These are phyloP conservation scores for Bombus balteatus DNA, from an alignment of 1,140 invertebrate species.

Conservation along the genomic window DNA sequence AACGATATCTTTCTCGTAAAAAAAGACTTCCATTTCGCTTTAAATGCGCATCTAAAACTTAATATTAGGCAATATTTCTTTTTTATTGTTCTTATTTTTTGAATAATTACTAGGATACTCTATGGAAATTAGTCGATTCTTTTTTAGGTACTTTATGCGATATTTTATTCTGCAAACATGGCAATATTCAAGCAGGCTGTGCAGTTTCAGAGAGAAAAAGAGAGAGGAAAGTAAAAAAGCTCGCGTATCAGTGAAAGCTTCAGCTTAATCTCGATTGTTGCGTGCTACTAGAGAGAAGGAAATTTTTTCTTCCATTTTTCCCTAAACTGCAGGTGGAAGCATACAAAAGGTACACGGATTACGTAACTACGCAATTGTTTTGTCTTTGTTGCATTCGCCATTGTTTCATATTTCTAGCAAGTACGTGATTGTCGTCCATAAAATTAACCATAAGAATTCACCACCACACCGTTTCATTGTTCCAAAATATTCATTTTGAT, in stretches of 20 bases:
- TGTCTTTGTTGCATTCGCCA: neutral
- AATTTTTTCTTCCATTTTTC: constrained; percentile 2
- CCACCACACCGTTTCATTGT: neutral
- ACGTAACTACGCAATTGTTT: constrained; percentile 14
- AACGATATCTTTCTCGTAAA: neutral
- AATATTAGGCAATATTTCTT: neutral
- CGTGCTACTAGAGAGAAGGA: neutral
- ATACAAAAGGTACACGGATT: neutral
- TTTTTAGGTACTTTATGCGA: neutral
- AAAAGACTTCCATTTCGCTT: too few relatives aligned
- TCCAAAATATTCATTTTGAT: neutral
- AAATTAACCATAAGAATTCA: neutral
- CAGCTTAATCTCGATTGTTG: constrained; percentile 20
- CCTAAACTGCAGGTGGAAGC: neutral
- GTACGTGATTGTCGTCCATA: neutral
- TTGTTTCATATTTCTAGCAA: constrained; percentile 6
- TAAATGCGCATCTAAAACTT: neutral
- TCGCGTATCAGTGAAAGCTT: neutral
- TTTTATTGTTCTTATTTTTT: neutral
- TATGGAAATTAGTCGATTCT: neutral
- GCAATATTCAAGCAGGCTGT: neutral
- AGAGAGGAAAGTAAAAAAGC: neutral
- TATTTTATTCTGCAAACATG: neutral
- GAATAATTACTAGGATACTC: neutral
- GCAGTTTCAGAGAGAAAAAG: neutral